These are phyloP conservation scores for Crambe crambe DNA, from an alignment of 37 sponge, comb jelly and placozoan genomes.

Conservation along the genomic window DNA sequence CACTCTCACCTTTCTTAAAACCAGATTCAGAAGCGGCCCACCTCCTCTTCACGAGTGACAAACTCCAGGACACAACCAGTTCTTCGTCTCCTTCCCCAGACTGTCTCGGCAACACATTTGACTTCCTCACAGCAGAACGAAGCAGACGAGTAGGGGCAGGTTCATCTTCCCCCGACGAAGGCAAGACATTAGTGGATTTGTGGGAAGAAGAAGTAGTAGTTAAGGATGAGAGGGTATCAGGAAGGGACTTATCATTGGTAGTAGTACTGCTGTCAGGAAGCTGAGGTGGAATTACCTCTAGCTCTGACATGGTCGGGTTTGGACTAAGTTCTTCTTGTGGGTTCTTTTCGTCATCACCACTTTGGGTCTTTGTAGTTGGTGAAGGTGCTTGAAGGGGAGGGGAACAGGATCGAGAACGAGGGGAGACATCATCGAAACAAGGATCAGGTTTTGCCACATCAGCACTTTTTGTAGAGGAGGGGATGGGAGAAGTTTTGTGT, in stretches of 20 bases:
- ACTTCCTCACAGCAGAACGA: not conserved
- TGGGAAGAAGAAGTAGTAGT: not conserved
- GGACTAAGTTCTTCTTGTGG: not conserved
- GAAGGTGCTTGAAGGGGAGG: not conserved
- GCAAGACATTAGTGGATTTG: not conserved
- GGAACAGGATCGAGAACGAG: not conserved
- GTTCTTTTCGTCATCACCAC: too few species aligned
- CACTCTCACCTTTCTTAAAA: not conserved
- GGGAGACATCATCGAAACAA: not conserved
- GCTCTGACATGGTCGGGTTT: too few species aligned
- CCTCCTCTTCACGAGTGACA: not conserved
- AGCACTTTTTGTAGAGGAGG: too few species aligned
- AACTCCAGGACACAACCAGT: not conserved
- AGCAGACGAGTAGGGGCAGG: not conserved
- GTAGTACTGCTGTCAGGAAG: too few species aligned
- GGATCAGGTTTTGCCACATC: too few species aligned
- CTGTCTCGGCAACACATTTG: not conserved
- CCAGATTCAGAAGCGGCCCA: not conserved
- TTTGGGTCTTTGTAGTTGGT: too few species aligned
- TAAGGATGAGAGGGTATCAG: too few species aligned
- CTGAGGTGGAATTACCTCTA: too few species aligned
- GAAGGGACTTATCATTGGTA: too few species aligned
- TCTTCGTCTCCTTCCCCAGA: not conserved
- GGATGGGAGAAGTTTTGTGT: too few species aligned
- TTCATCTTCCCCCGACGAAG: not conserved